phyloP scores from a whole-genome alignment of 2,113 vertebrate species.

The Pelmatolapia mariae region DNA sequence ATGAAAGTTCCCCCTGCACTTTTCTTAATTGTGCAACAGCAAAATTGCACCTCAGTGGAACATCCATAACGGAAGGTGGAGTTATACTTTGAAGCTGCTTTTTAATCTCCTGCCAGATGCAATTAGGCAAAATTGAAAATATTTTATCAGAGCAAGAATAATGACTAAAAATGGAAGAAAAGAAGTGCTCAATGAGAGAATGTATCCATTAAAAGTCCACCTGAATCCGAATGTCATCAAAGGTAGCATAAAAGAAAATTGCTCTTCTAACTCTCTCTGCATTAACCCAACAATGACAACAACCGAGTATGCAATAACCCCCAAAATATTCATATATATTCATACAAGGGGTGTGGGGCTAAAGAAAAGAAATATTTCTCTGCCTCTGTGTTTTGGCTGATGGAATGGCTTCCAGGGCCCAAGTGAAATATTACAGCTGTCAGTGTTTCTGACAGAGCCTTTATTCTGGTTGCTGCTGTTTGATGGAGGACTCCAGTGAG shows the following conservation, averaged over 20 bases:
- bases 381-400: constrained; percentile 30
- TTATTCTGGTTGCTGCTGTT: constrained; percentile 50
- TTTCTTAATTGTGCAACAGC: neutral
- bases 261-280: neutral
- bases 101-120: neutral
- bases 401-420: constrained; percentile 44
- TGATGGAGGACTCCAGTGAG: constrained; percentile 54
- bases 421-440: constrained; percentile 62
- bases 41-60: neutral
- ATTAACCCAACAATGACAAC: constrained; percentile 15
- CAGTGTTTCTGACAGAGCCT: constrained; percentile 55
- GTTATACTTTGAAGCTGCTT: neutral
- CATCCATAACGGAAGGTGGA: neutral
- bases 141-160: neutral
- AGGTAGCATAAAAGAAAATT: neutral
- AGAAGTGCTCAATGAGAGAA: neutral
- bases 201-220: neutral
- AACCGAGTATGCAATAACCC: constrained; percentile 9
- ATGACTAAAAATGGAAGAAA: neutral
- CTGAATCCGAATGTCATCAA: neutral
- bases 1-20: neutral
- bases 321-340: constrained; percentile 34
- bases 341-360: neutral
- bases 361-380: constrained; percentile 8
- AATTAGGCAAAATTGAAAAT: neutral